Evolutionary conservation across 2,113 vertebrate species (phyloP), one percentile per base, ranked within the genome.

Genomic region (Dromaius novaehollandiae): DNA sequence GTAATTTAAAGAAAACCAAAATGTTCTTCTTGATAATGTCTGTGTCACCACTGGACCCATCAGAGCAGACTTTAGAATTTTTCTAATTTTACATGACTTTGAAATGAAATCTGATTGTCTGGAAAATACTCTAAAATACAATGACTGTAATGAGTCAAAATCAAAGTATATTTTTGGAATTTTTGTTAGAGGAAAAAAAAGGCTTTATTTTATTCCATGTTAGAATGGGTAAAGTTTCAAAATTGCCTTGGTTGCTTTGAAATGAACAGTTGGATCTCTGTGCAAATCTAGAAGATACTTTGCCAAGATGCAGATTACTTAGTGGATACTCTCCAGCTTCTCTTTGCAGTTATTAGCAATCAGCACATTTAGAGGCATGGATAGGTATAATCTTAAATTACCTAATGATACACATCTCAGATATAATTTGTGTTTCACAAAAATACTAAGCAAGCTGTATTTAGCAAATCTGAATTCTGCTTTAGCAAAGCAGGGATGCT

Each of bases 241-340:
- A 90, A 74, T 34, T 56, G 20, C 71, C 50, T 36, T 1, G 0
- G 80, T 89, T 77, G 22, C 68, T 88, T 44, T 28, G 68, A 77
- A 91, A 48, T 48, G 44, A 88, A 13, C 81, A 69, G 46, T 94
- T 93, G 84, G 56, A 19, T 93, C 91, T 42, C 48, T 0, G 0
- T 80, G 87, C 82, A 73, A 3, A 63, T 88, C 2, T 12, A 51
- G 53, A 20, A 65, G 53, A 32, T 38, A 5, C 38, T 88, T 83
- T 95, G 90, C 90, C 92, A 94, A 82, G 81, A 46, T 82, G 71
- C 36, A 34, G 42, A 79, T 93, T 68, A 86, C 82, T 82, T 81
- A 50, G 30, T 82, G 77, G 95, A 93, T 89, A 53, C 81, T 69
- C 86, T 95, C 81, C 80, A 93, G 74, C 77, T 85, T 93, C 77